phyloP scores from a whole-genome alignment of 2,888 invertebrate species.

The Cephonodes hylas region DNA sequence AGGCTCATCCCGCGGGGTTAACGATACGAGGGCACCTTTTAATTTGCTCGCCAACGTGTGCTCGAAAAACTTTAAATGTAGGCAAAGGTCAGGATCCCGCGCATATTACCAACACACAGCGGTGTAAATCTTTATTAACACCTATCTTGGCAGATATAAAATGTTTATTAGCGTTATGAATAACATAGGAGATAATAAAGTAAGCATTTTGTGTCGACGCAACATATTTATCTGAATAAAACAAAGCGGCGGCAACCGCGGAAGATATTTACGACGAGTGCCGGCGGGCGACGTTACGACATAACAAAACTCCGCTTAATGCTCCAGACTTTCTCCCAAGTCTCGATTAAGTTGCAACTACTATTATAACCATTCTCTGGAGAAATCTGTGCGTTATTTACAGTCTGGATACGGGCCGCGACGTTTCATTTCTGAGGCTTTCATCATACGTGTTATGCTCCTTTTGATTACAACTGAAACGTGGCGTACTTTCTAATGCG shows the following conservation, averaged over 20 bases:
- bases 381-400: constrained; percentile 42
- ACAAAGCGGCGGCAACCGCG: constrained; percentile 31
- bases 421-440: neutral
- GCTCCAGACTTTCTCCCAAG: constrained; percentile 37
- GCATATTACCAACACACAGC: neutral
- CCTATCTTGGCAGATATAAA: constrained; percentile 25
- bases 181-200: constrained; percentile 36
- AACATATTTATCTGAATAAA: constrained; percentile 46
- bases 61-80: neutral
- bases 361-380: constrained; percentile 31
- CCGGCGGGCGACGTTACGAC: constrained; percentile 27
- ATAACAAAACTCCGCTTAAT: constrained; percentile 34
- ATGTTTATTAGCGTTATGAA: constrained; percentile 39
- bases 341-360: constrained; percentile 41
- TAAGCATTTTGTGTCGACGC: constrained; percentile 31
- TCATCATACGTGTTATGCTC: neutral
- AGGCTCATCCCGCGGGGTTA: neutral
- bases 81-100: neutral
- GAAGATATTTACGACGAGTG: constrained; percentile 39
- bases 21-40: neutral
- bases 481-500: neutral
- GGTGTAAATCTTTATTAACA: constrained; percentile 2
- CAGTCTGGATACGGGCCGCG: constrained; percentile 21
- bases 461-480: neutral
- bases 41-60: neutral